These are phyloP conservation scores for Aphelenchoides fujianensis DNA, from an alignment of 1,140 invertebrate species.

Conservation along the genomic window DNA sequence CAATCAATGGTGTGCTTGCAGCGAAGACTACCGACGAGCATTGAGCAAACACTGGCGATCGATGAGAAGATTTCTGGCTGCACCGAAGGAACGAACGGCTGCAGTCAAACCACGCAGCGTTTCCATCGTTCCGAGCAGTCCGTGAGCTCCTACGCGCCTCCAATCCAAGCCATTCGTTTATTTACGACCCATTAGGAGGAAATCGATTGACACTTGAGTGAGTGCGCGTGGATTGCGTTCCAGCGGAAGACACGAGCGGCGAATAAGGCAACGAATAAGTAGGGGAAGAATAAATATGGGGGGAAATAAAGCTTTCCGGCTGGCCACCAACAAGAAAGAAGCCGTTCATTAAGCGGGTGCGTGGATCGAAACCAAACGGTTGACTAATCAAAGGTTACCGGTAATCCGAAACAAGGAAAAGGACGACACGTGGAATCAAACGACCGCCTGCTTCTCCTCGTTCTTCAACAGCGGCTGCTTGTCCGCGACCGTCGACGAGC, in stretches of 20 bases:
- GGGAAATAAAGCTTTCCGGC: not conserved
- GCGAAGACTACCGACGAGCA: not conserved
- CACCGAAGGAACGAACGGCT: too few species aligned
- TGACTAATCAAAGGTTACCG: constrained; percentile 8
- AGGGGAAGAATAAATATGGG: not conserved
- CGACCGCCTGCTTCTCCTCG: not conserved
- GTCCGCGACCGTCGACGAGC: not conserved
- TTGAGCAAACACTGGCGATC: too few species aligned
- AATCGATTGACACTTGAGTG: too few species aligned
- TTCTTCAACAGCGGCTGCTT: not conserved
- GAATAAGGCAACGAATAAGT: not conserved
- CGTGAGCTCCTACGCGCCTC: too few species aligned
- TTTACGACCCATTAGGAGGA: too few species aligned
- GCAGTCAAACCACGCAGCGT: too few species aligned
- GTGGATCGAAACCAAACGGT: not conserved
- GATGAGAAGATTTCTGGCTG: too few species aligned
- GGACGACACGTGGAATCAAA: not conserved
- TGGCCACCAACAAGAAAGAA: not conserved
- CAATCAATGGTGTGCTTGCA: not conserved
- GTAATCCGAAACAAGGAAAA: not conserved
- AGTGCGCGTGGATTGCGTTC: too few species aligned
- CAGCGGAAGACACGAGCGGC: too few species aligned
- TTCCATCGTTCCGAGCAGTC: too few species aligned
- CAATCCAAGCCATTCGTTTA: too few species aligned
- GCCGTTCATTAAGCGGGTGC: not conserved